Evolutionary conservation across 2,113 vertebrate species (phyloP).

Genomic region (Microcebus jonahi): DNA sequence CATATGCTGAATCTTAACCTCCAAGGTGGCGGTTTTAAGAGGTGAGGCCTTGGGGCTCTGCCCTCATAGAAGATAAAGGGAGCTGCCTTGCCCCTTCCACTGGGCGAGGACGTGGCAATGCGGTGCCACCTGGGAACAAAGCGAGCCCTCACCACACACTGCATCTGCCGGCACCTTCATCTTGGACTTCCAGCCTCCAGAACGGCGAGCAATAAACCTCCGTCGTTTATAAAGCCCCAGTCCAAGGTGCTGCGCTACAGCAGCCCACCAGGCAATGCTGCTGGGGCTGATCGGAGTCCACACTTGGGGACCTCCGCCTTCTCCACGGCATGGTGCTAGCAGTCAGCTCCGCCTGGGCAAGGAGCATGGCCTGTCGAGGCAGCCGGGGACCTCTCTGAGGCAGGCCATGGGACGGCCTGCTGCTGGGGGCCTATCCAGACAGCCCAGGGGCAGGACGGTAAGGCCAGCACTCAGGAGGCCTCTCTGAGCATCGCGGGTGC

Average conservation of each 20-base stretch:
- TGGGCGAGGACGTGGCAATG: background rate
- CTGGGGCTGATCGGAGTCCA: fast-evolving
- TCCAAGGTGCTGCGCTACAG: background rate
- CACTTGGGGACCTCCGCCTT: background rate
- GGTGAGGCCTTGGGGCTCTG: too few relatives aligned
- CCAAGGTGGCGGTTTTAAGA: background rate
- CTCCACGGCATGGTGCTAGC: fast-evolving
- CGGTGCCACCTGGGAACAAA: background rate
- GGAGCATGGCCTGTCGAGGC: background rate
- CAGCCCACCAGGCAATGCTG: background rate
- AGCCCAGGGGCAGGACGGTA: background rate
- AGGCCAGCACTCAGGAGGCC: fast-evolving
- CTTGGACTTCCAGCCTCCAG: background rate
- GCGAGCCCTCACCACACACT: background rate
- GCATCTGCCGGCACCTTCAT: background rate
- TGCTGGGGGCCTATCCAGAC: fast-evolving
- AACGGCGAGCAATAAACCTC: background rate
- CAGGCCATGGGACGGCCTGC: background rate
- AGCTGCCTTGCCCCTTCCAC: background rate
- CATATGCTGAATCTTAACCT: background rate
- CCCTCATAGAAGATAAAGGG: background rate
- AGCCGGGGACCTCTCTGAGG: background rate
- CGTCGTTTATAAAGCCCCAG: background rate
- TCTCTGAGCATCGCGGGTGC: fast-evolving
- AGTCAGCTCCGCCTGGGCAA: background rate